Evolutionary conservation across 2,797 vertebrate genomes (phyloP), one percentile per base, ranked within the genome.

Genomic region (Cyprinella venusta): DNA sequence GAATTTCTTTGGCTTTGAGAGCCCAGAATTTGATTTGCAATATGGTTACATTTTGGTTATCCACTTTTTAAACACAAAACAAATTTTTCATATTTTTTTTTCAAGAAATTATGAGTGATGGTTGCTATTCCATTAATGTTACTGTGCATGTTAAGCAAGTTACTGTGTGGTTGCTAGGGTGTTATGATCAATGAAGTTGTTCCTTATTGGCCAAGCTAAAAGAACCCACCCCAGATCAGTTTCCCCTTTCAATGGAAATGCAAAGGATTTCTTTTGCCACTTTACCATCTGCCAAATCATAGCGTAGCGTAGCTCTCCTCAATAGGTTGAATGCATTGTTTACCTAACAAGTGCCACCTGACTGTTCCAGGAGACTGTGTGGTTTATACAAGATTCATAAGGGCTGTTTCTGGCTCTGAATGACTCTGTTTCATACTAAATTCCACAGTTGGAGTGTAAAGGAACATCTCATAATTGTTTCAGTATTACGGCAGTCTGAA

Each of bases 381-480:
- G 38, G 42, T 48, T 81, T 38, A 81, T 48, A 40, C 16, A 33
- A n/a, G 61, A 64, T 75, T 65, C 45, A 54, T 33, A 61, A 30
- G 40, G 16, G 21, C 12, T 59, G 33, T 36, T 59, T 76, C 26
- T 26, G 21, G 15, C 30, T 36, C 54, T 42, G 9, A 13, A 21
- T 18, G 19, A 26, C 21, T 67, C 30, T 67, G 83, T 85, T 85
- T 79, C 80, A 77, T 81, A n/a, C 48, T 13, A 80, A 80, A 83
- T 74, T 87, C 77, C 65, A 50, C 15, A 52, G 40, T 63, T 67
- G 63, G 75, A 45, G 42, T 67, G 68, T 64, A 71, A 78, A 74
- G 64, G 61, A 65, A 83, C 63, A 64, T 69, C 40, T 84, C 75
- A 71, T 84, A 80, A 81, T 81, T 70, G 77, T 56, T 71, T 79